These are phyloP conservation scores for Drosophila lacicola DNA, from an alignment of 2,888 invertebrate genomes.

Conservation along the genomic window DNA sequence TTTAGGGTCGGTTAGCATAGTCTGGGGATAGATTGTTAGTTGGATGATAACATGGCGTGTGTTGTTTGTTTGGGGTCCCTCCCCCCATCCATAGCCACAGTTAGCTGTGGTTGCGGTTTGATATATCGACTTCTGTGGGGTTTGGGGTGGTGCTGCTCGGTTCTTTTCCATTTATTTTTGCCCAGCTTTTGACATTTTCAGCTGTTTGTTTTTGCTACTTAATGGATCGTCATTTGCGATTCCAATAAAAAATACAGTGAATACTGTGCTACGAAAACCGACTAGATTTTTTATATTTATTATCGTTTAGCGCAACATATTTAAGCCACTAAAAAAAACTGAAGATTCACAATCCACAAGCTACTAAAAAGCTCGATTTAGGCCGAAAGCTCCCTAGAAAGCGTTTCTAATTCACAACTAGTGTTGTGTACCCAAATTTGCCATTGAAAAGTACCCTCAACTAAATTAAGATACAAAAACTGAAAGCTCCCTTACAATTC, in stretches of 20 bases:
- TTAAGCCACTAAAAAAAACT: too few species aligned
- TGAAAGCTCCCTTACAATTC: too few species aligned
- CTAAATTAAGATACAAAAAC: too few species aligned
- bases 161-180: constrained; percentile 28
- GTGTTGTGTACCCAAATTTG: too few species aligned
- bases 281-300: too few species aligned
- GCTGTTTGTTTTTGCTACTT: constrained; percentile 38
- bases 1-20: background rate
- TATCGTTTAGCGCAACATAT: too few species aligned
- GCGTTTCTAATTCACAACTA: too few species aligned
- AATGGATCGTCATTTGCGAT: constrained; percentile 44
- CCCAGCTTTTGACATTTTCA: constrained; percentile 47
- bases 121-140: constrained; percentile 19
- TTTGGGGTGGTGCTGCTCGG: background rate
- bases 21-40: constrained; percentile 18
- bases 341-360: too few species aligned
- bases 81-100: background rate
- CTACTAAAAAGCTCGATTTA: too few species aligned
- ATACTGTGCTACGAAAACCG: background rate
- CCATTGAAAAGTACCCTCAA: too few species aligned
- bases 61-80: constrained; percentile 22
- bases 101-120: constrained; percentile 21
- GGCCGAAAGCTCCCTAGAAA: too few species aligned
- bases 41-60: constrained; percentile 28
- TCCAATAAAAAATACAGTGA: constrained; percentile 44